Evolutionary conservation across 2,113 vertebrate genomes (phyloP), one percentile per base, ranked within the genome.

Genomic region (Oryctolagus cuniculus): DNA sequence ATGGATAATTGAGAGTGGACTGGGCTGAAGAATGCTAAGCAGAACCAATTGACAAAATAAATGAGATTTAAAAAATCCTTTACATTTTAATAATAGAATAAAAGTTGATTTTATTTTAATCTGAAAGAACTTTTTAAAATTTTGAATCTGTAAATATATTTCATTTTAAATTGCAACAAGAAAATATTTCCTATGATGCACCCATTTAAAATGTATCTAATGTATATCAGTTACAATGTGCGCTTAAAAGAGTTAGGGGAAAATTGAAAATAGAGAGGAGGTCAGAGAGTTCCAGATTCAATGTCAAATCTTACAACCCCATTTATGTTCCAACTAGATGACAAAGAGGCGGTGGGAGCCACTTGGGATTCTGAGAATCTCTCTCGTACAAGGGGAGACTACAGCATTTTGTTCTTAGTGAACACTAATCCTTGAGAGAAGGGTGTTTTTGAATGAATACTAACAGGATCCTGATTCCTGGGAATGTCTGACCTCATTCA

Each of bases 11-110:
- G 95, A 97, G 92, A 89, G 90, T 95, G 92, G 93, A 95, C 95
- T 72, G 49, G 63, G 92, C 79, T 93, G 63, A 87, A 95, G 90
- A 96, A 95, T 96, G 89, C 92, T 96, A 96, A 96, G 91, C 91
- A 95, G 95, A 96, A 96, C 94, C 91, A 95, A 96, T 88, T 96
- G 89, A 93, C 83, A 93, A 95, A 96, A 97, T 93, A 96, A 97
- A 96, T 95, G 96, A 97, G 91, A 96, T 97, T 95, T 96, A 1
- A 64, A 94, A 96, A 95, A 90, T 94, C 61, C 64, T 95, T 96
- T 96, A 95, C 51, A 91, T 96, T 96, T 97, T 93, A 91, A 95
- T 96, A 94, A 87, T 63, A 89, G 69, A n/a, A 49, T 85, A 87
- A 92, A 95, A 63, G 7, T 9, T 36, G 8, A 13, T 16, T 74